Base-by-base conservation (phyloP, 2,888 invertebrate genomes). In the Machimus rusticus region DNA sequence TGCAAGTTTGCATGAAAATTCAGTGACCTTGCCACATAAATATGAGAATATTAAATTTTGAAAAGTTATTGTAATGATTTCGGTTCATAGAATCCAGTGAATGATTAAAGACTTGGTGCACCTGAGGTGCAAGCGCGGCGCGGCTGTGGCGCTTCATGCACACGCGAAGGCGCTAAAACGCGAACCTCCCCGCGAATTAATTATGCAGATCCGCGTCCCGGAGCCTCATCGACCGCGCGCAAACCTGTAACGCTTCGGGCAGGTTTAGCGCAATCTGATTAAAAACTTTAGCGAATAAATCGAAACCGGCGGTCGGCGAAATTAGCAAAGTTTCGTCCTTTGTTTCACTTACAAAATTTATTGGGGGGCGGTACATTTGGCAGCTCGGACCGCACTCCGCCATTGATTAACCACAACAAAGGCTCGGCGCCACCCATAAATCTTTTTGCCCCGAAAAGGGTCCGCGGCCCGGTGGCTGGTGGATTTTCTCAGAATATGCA, bases 241-340 rank as follows among this genome's bases (percentile, higher is more conserved):
- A 19, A 19, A 66, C 66, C 14, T 66, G 66, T 66, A 66, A 23
- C 28, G 66, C 66, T 12, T 14, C 19, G 23, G 28, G 66, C 28
- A 28, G 28, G 51, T 51, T 79, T 51, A 31, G 51, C 79, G 28
- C 51, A 28, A 79, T 79, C 51, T 79, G 79, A 79, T 79, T 79
- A 79, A 51, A 51, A 79, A 79, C 51, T 79, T 79, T 79, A 14
- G 14, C 28, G 51, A 79, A 79, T 79, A 79, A 79, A 79, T 79
- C 79, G 79, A 51, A 51, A 23, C 16, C 79, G 28, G 78, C 51
- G 79, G 46, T 79, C 39, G 51, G 51, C 79, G 6, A 79, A 79
- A 79, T 79, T 79, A 51, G 28, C 23, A 79, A 79, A 79, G 79
- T 79, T 79, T 51, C 51, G 28, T 19, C 79, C 51, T 79, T 79